Evolutionary conservation across 2,888 invertebrate species (phyloP).

Genomic region (Perithous albicinctus): DNA sequence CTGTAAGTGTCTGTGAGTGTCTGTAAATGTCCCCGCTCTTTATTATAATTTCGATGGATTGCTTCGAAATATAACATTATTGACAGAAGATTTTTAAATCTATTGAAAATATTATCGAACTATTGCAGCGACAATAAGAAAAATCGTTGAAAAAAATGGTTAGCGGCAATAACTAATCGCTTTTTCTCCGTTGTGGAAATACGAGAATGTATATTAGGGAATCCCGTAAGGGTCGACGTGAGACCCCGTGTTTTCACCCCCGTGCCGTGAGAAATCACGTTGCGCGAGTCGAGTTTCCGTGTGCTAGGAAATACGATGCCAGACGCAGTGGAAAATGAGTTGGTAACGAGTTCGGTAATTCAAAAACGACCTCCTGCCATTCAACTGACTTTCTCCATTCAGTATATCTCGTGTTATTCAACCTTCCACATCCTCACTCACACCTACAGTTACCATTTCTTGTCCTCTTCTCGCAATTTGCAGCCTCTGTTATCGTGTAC

Average conservation of each 20-base stretch:
- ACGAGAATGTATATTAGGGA: neutral
- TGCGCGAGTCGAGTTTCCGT: conserved; percentile 41
- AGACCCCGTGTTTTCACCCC: neutral
- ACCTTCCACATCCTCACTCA: conserved; percentile 1
- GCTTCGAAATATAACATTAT: too few species aligned
- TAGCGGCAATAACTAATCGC: neutral
- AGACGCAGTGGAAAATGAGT: conserved; percentile 69
- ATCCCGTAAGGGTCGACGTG: conserved; percentile 12
- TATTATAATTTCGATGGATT: too few species aligned
- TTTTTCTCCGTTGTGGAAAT: neutral
- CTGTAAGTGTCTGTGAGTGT: too few species aligned
- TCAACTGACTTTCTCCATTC: conserved; percentile 39
- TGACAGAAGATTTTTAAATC: too few species aligned
- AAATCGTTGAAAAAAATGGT: too few species aligned
- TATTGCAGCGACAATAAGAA: too few species aligned
- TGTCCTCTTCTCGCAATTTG: neutral
- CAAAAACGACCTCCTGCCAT: conserved; percentile 64
- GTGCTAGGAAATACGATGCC: conserved; percentile 57
- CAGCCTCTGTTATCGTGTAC: neutral
- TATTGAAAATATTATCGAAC: too few species aligned
- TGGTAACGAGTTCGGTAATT: conserved; percentile 72
- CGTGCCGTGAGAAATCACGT: conserved; percentile 27
- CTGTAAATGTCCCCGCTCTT: too few species aligned
- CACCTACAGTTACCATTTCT: neutral
- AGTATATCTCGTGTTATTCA: conserved; percentile 59